Evolutionary conservation across 2,888 invertebrate genomes (phyloP), one percentile per base, ranked within the genome.

Genomic region (Pediacus dermestoides): DNA sequence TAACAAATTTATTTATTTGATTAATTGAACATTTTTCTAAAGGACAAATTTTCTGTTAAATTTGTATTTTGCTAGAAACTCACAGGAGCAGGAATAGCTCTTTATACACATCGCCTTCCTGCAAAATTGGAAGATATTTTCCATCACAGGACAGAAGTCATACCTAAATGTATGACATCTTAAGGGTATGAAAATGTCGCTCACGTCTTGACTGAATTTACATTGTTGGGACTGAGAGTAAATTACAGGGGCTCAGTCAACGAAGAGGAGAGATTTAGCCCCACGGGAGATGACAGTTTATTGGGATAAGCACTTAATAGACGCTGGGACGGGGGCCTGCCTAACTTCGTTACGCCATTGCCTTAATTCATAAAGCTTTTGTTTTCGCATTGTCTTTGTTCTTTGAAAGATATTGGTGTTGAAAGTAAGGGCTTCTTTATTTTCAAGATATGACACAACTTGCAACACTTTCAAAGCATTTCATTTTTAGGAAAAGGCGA

Each of bases 261-360:
- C 57, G 50, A 28, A 46, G 52, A 58, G 58, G 54, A 53, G 52
- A 53, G 54, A 52, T 52, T 60, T 55, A n/a, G 55, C 54, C 63
- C 58, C 63, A 49, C 52, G 62, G 58, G 64, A 64, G 60, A 66
- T 64, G 65, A 64, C 65, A 66, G 64, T 66, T 66, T 66, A 66
- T 66, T 63, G 64, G 65, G 64, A 66, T 66, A 65, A 65, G 64
- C 65, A 64, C 66, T 66, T 65, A 65, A 66, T 65, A 63, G 64
- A 58, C 55, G 57, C 55, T 42, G 53, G n/a, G 48, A 39, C 34
- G 39, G 41, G 53, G 48, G 44, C 50, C 48, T 46, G 53, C 50
- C 60, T 61, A 63, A 64, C 62, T 64, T 64, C 61, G 63, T 65
- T 64, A 64, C 56, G 58, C 59, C 60, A 57, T 58, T 58, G 60